Evolutionary conservation across 37 sponge, comb jelly and placozoan species (phyloP), one percentile per base, ranked within the genome.

Genomic region (Halisarca cf. caerulea): DNA sequence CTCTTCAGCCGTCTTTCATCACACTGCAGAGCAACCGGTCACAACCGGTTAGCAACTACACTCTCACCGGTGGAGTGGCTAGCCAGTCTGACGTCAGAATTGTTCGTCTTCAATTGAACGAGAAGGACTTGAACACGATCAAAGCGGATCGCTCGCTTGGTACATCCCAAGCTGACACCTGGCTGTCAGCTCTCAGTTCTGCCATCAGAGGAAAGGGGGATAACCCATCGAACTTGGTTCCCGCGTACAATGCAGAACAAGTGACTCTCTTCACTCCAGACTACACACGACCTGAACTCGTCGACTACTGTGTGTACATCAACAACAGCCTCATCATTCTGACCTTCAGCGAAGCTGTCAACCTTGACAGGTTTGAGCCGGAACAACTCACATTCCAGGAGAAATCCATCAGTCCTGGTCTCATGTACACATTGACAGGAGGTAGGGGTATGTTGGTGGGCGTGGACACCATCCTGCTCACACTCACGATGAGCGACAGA

Each of bases 311-410:
- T 25, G 68, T 96, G 21, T 93, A 88, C 81, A n/a, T 96, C 64
- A 86, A 90, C 61, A 82, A 37, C 53, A 88, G 69, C 17, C 82
- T 90, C 45, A 66, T 91, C 20, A 28, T 81, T 0, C 78, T 96
- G 28, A 96, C 93, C 0, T 96, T 96, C 87, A 88, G 89, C 27
- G 96, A 96, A 40, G 82, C 93, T 30, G 89, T 96, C 17, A 80
- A 84, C 11, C 33, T 79, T 11, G 80, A 78, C 28, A 91, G 90
- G 1, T 96, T 96, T 82, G 92, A 93, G 33, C 78, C 90, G 27
- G 80, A 72, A 11, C 90, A 94, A 47, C 60, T 96, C 1, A 96
- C 94, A 34, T 87, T 96, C 82, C 94, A 91, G 44, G 87, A 83
- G 36, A 21, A 44, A 21, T 34, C 21, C 0, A 55, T 80, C 79